Percentiles rank a stretch among this genome's conserved stretches.
These are phyloP conservation scores for Neodon shergylaensis DNA, from an alignment of 2,113 vertebrate genomes.

Conservation along the genomic window DNA sequence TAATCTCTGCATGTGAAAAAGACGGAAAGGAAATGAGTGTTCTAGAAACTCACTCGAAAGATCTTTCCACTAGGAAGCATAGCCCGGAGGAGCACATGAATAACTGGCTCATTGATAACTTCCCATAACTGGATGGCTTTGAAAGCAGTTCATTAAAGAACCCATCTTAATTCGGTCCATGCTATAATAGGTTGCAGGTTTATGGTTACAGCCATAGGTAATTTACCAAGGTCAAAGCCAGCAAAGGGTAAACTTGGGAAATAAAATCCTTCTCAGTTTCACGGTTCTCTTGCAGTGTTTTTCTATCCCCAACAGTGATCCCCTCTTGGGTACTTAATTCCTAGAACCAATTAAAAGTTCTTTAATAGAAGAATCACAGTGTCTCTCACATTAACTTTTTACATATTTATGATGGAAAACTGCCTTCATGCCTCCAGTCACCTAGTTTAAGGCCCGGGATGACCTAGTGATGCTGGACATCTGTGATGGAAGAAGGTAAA, in stretches of 20 bases:
- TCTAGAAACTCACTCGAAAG: constrained; percentile 4
- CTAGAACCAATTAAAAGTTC: constrained; percentile 22
- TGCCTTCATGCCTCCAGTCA: background rate
- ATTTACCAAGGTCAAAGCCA: constrained; percentile 61
- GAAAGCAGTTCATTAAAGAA: constrained; percentile 6
- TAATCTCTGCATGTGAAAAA: constrained; percentile 25
- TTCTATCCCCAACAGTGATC: background rate
- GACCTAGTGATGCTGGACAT: background rate
- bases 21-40: constrained; percentile 15
- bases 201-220: constrained; percentile 33
- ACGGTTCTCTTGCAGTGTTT: background rate
- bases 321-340: background rate
- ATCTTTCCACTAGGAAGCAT: background rate
- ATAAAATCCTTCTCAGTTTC: constrained; percentile 35
- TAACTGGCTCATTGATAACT: constrained; percentile 30
- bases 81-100: background rate
- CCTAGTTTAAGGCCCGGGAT: background rate
- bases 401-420: background rate
- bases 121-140: constrained; percentile 15
- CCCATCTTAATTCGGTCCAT: constrained; percentile 58
- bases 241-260: constrained; percentile 47
- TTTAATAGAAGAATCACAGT: constrained; percentile 35
- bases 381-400: constrained; percentile 9
- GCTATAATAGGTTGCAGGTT: constrained; percentile 57
- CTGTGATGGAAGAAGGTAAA: background rate